A percentile compares a stretch with the other conserved stretches of the same genome.
Evolutionary conservation across 2,888 invertebrate species (phyloP).

Genomic region (Clitarchus hookeri): DNA sequence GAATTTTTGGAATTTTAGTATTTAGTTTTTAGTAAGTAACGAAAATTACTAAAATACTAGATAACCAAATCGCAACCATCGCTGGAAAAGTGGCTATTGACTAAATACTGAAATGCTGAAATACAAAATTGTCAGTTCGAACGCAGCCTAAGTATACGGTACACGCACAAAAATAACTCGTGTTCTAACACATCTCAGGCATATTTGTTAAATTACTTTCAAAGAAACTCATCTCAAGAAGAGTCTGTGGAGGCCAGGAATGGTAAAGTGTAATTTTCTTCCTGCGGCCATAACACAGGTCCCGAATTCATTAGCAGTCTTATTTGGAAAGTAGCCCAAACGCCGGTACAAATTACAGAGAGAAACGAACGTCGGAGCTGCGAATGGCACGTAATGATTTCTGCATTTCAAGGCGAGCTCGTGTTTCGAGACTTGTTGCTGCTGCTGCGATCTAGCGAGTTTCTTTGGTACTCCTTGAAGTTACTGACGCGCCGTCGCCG

Average conservation of each 20-base stretch:
- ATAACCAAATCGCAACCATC: too few species aligned
- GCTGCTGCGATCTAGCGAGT: neutral
- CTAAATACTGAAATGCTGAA: too few species aligned
- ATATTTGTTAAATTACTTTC: neutral
- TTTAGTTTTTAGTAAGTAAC: too few species aligned
- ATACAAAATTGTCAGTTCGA: too few species aligned
- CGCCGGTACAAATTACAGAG: neutral
- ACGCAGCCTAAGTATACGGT: too few species aligned
- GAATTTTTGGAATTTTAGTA: too few species aligned
- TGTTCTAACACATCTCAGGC: too few species aligned
- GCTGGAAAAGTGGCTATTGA: too few species aligned
- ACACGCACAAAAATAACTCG: too few species aligned
- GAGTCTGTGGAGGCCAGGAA: neutral
- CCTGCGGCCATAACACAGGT: neutral
- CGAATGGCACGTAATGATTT: neutral
- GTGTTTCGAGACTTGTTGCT: neutral
- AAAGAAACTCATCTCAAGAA: neutral
- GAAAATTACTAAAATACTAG: too few species aligned
- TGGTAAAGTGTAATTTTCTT: neutral
- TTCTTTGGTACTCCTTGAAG: neutral
- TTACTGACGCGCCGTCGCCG: neutral
- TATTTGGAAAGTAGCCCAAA: neutral
- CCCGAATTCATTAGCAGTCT: neutral
- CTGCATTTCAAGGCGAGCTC: neutral
- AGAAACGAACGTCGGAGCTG: constrained; percentile 1